Conservation (phyloP, 2,113 vertebrate species). For the Nestor notabilis region DNA sequence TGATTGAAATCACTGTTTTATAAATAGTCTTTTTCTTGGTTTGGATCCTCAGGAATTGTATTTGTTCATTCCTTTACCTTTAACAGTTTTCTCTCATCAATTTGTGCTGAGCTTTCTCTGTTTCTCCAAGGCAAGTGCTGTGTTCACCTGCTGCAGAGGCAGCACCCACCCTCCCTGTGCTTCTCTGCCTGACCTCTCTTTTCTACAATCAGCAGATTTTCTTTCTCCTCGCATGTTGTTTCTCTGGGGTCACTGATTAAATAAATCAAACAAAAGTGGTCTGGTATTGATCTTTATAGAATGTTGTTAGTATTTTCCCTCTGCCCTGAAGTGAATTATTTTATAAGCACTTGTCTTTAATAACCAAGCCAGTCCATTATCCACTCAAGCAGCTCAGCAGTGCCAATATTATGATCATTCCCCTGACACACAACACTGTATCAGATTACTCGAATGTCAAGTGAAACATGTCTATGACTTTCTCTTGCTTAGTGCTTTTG, state of each 20-base stretch:
- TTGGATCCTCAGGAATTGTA: not conserved
- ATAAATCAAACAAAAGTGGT: conserved; percentile 19
- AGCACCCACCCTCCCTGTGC: not conserved
- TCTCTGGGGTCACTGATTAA: conserved; percentile 22
- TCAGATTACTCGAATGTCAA: not conserved
- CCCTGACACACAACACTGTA: not conserved
- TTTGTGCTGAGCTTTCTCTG: not conserved
- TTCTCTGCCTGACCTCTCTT: rapidly evolving
- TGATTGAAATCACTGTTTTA: not conserved
- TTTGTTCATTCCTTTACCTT: not conserved
- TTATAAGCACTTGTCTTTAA: conserved; percentile 32
- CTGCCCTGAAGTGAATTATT: conserved; percentile 29
- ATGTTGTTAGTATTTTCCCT: not conserved
- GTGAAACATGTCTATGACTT: not conserved
- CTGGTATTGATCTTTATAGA: conserved; percentile 52
- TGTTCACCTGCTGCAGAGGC: rapidly evolving
- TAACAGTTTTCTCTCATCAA: not conserved
- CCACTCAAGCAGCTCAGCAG: not conserved
- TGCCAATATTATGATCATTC: not conserved
- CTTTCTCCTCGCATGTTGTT: not conserved
- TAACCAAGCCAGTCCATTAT: conserved; percentile 14
- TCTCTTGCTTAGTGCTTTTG: not conserved
- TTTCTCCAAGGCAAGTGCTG: rapidly evolving
- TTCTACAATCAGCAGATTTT: conserved; percentile 6
- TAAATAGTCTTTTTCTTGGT: not conserved